phyloP scores from a whole-genome alignment of 1,140 invertebrate genomes.

The Xylocopa sonorina region DNA sequence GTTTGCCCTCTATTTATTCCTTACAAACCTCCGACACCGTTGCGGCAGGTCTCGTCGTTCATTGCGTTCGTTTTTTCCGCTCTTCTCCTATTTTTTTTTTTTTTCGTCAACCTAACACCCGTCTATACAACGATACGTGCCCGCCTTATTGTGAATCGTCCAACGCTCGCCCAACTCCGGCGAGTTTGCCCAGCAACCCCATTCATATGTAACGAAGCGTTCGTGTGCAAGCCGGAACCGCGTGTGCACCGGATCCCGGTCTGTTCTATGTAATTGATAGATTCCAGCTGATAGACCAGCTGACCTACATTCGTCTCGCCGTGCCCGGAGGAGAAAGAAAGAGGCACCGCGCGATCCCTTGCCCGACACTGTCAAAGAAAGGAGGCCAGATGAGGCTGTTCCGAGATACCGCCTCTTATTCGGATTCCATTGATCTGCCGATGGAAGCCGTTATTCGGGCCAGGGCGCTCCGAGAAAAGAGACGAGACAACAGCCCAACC shows the following conservation, averaged over 20 bases:
- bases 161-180: no score
- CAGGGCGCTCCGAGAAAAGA: slow-evolving; percentile 32
- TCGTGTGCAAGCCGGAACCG: slow-evolving; percentile 54
- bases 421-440: slow-evolving; percentile 66
- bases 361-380: slow-evolving; percentile 46
- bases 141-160: no score
- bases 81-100: no score
- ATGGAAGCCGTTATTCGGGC: slow-evolving; percentile 58
- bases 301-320: slow-evolving; percentile 68
- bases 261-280: slow-evolving; percentile 72
- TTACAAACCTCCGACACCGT: not conserved
- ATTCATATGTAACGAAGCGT: slow-evolving; percentile 67
- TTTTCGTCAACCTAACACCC: no score
- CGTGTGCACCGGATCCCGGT: slow-evolving; percentile 38
- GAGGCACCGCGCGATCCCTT: slow-evolving; percentile 36
- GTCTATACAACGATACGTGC: no score
- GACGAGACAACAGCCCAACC: slow-evolving; percentile 7
- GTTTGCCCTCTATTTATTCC: slow-evolving; percentile 18
- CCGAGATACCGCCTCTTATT: slow-evolving; percentile 66
- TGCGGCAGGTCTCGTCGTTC: no score
- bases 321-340: not conserved
- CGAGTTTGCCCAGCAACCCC: slow-evolving; percentile 24
- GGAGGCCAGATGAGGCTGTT: slow-evolving; percentile 47
- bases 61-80: no score
- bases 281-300: slow-evolving; percentile 67